Base-by-base conservation (phyloP, 2,113 vertebrate genomes). In the Myanophis thanlyinensis region DNA sequence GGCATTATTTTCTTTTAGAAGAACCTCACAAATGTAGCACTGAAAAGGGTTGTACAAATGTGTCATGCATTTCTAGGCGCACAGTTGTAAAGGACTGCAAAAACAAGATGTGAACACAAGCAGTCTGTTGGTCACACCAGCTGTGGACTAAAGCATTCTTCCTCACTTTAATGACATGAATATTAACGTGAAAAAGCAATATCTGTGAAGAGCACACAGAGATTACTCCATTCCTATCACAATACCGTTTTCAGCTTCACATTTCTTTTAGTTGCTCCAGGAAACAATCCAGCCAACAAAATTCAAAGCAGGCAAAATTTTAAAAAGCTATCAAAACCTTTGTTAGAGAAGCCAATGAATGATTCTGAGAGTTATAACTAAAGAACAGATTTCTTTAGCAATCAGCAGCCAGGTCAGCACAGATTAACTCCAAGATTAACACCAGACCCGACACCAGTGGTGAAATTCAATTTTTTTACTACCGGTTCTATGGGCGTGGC, bases 81-180 rank as follows among this genome's bases (percentile, higher is more conserved):
- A 8, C 73, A 44, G 18, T 80, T 80, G 73, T 80, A 40, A 40
- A 80, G 15, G 73, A 80, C 18, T 9, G 73, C 35, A 20, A 80
- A 80, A 80, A 85, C 4, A 85, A 85, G 44, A 85, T 10, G 84
- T 9, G 84, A 23, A 23, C 44, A 47, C 20, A 25, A 47, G 44
- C 22, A 85, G 9, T 44, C 22, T 25, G 10, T 12, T 85, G 84
- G 46, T 11, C 46, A 46, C 12, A 27, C 12, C 2, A 25, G 7
- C 30, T 47, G 10, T 49, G 40, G 85, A 48, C 84, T 89, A 87
- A 18, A 4, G 30, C 51, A 54, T 2, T 59, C n/a, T 35, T 87
- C 84, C 15, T 91, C n/a, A 90, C 88, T 93, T 59, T 93, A n/a
- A 94, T 0, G 89, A 92, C 22, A 94, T 93, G 80, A 94, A 92